Evolutionary conservation across 2,888 invertebrate genomes (phyloP), one percentile per base, ranked within the genome.

Genomic region (Aplocera efformata): DNA sequence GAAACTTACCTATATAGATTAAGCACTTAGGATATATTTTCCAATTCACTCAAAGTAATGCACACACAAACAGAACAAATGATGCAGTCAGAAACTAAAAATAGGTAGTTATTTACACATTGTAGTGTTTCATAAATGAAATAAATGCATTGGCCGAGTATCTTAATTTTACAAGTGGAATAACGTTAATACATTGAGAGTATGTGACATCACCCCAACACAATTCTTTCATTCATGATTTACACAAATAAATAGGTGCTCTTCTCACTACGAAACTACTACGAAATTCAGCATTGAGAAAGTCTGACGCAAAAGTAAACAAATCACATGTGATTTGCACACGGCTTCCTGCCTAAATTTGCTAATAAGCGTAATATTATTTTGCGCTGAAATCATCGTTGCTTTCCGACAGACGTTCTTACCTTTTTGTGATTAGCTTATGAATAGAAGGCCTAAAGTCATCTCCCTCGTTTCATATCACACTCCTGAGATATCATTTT

Each of bases 381-480:
- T 8, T 32, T 27, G 38, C 32, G 22, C 1, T 9, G 11, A 31
- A 35, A 32, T 39, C 32, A 10, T 21, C 29, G 21, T 8, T 17
- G 7, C n/a, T 13, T 22, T 7, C 6, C 17, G n/a, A 23, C 6
- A 32, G 0, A 3, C 10, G 6, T 26, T 30, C 60, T 59, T 50
- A 66, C 61, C 53, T 59, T 42, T n/a, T 10, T 30, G 23, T 31
- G 5, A 29, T 28, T 32, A 42, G 26, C 33, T 41, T 26, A 39
- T 35, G 21, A 53, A 27, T 42, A 39, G 32, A 35, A 43, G 22
- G 45, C 35, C 27, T 22, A 25, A 42, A 60, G 48, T 67, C 69
- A 72, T 70, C 60, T 68, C 53, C 47, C 50, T 36, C 49, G 53
- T 53, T 61, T 54, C 52, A 42, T 53, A 53, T 52, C 32, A 44